phyloP scores from a whole-genome alignment of 2,888 invertebrate genomes.

The Crossocerus cetratus region DNA sequence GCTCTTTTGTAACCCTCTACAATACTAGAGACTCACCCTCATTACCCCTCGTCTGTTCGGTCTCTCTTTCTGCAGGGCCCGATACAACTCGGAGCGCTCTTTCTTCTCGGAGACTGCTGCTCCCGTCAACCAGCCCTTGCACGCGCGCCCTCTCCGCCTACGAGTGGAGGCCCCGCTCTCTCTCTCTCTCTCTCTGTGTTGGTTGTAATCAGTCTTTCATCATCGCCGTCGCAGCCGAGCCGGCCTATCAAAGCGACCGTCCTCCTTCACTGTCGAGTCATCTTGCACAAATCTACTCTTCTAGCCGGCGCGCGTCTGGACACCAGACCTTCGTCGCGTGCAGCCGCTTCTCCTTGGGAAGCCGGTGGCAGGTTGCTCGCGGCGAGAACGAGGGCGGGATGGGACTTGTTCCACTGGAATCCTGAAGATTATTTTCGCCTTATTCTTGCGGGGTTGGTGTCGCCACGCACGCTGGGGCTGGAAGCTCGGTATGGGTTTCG shows the following conservation, averaged over 20 bases:
- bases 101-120: neutral
- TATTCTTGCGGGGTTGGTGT: neutral
- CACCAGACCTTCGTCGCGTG: neutral
- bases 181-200: neutral
- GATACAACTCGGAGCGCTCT: neutral
- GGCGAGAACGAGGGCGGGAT: neutral
- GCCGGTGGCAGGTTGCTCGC: neutral
- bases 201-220: constrained; percentile 51
- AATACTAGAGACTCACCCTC: constrained; percentile 9
- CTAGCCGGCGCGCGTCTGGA: neutral
- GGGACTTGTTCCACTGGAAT: neutral
- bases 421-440: neutral
- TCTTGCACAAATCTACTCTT: constrained; percentile 23
- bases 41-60: neutral
- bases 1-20: constrained; percentile 41
- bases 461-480: neutral
- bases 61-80: constrained; percentile 7
- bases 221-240: constrained; percentile 40
- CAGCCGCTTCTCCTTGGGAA: neutral
- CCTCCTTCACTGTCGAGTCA: constrained; percentile 28
- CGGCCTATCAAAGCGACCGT: constrained; percentile 48
- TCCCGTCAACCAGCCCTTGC: neutral
- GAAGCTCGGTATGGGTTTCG: neutral
- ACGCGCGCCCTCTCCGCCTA: neutral
- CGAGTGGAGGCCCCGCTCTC: neutral